A percentile compares a stretch with the other conserved stretches of the same genome.
These are phyloP conservation scores for Syngnathus typhle DNA, from an alignment of 2,113 vertebrate genomes.

Conservation along the genomic window DNA sequence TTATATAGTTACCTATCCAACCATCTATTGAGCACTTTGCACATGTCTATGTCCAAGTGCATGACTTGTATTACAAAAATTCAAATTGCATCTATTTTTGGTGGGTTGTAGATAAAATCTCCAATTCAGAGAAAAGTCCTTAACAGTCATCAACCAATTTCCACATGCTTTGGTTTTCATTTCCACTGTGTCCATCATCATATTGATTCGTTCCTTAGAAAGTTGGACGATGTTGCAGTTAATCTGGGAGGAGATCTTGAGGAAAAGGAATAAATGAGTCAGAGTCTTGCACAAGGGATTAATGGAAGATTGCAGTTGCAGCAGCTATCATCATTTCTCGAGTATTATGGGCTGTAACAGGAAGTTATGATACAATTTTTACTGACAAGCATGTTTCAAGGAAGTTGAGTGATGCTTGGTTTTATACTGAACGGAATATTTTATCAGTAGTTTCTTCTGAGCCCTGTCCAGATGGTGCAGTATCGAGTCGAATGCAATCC, in stretches of 20 bases:
- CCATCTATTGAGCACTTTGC: no score
- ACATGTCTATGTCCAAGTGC: not conserved
- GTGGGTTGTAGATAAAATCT: not conserved
- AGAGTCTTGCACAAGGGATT: not conserved
- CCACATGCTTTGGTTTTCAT: not conserved
- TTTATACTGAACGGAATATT: not conserved
- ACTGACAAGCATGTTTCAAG: not conserved
- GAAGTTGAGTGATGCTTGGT: not conserved
- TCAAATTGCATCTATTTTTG: not conserved
- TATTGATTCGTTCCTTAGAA: not conserved
- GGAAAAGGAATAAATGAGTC: not conserved
- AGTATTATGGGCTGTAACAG: slow-evolving; percentile 2
- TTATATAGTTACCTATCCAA: no score
- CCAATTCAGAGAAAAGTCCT: not conserved
- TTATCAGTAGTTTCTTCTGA: not conserved
- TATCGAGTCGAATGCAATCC: slow-evolving; percentile 15
- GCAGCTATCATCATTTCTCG: not conserved
- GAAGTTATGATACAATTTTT: slow-evolving; percentile 3
- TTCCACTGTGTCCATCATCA: not conserved
- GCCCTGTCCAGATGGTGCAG: not conserved
- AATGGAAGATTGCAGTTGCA: not conserved
- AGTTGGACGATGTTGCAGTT: not conserved
- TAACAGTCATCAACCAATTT: not conserved
- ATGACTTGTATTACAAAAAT: not conserved
- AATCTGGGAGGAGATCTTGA: not conserved